Base-by-base conservation (phyloP, 2,113 vertebrate species). In the Anarhynchus alexandrinus region DNA sequence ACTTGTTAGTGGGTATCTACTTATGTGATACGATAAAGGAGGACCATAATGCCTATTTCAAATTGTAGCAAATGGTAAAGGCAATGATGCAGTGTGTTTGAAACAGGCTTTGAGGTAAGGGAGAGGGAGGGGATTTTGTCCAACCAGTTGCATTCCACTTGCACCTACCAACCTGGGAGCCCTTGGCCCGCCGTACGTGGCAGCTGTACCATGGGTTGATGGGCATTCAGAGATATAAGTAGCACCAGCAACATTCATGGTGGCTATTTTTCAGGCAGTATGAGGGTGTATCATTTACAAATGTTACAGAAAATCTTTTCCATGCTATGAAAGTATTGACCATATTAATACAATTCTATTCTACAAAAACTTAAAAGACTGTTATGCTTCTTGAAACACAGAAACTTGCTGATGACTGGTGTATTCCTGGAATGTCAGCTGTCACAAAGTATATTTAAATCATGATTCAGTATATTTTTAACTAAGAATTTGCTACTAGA, bases 91-190 rank as follows among this genome's bases (percentile, higher is more conserved):
- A 32, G 17, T 34, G 8, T 23, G 6, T 34, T 78, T 64, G 47
- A 72, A 83, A 69, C 19, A 9, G 5, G 3, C 14, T 84, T 80
- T 88, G 62, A 81, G 26, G 7, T 10, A 73, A 71, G 3, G 6
- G 9, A 78, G 15, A 17, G 6, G 42, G 4, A 80, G 4, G 1
- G 3, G 0, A 0, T 26, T 89, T 91, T 67, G 12, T 61, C 32
- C 36, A 79, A 12, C 6, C 4, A 21, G 3, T 29, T 86, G 23
- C 27, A 38, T 76, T 72, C 26, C 8, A 19, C 32, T 77, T 45
- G 34, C 19, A 42, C 8, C 12, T 86, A 17, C 10, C 1, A 5
- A 21, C 6, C 11, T 54, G 38, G 38, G 21, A 80, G 7, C 5
- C 8, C 49, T 55, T 64, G 20, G 29, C 11, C 26, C n/a, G 5